These are phyloP conservation scores for Antheraea yamamai DNA, from an alignment of 2,888 invertebrate species.

Conservation along the genomic window DNA sequence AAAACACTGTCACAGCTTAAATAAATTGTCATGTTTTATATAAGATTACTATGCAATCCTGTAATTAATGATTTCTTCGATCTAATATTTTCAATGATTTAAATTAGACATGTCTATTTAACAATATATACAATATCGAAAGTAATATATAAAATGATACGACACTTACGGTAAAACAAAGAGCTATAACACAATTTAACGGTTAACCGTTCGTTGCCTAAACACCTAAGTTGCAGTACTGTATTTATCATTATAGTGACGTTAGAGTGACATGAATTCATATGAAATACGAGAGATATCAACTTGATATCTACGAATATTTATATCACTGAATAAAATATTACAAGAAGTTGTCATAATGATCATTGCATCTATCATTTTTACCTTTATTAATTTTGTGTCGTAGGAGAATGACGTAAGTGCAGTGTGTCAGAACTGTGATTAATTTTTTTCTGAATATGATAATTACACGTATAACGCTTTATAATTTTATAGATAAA, in stretches of 20 bases:
- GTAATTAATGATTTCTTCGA: background rate
- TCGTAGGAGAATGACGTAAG: constrained; percentile 19
- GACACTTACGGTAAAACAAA: background rate
- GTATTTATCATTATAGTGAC: constrained; percentile 5
- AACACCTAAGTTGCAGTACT: constrained; percentile 7
- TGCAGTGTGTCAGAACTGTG: constrained; percentile 8
- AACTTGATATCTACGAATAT: constrained; percentile 14
- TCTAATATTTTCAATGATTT: background rate
- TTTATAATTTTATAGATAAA: constrained; percentile 5
- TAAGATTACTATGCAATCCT: background rate
- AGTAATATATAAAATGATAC: background rate
- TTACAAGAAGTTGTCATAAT: constrained; percentile 11
- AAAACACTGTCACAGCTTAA: background rate
- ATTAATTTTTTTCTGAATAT: constrained; percentile 17
- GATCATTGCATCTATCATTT: constrained; percentile 16
- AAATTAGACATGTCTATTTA: constrained; percentile 8
- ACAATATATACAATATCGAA: background rate
- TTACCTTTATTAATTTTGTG: background rate
- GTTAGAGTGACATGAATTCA: constrained; percentile 9
- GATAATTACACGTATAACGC: background rate
- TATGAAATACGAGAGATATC: constrained; percentile 14
- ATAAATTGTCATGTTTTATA: background rate
- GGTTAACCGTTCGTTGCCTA: background rate
- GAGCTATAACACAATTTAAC: background rate
- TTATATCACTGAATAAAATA: constrained; percentile 14